These are phyloP conservation scores for Phaenicophaeus curvirostris DNA, from an alignment of 2,797 vertebrate species.

Conservation along the genomic window DNA sequence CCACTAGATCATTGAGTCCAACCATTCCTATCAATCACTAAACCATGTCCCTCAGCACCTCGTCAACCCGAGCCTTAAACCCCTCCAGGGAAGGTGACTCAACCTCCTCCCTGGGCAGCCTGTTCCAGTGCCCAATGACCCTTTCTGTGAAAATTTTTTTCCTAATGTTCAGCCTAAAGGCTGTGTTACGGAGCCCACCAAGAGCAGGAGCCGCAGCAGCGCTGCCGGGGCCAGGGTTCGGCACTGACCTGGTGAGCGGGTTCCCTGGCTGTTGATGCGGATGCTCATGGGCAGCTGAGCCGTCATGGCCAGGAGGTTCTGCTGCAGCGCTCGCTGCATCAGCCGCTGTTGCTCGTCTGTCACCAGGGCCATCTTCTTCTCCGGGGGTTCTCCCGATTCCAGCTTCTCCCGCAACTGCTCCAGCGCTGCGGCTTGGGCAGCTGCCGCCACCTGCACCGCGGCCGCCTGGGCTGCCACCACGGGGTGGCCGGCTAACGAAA, in stretches of 20 bases:
- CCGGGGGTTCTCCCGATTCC: slow-evolving; percentile 91
- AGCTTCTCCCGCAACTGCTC: slow-evolving; percentile 96
- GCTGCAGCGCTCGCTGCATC: slow-evolving; percentile 92
- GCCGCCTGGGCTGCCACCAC: slow-evolving; percentile 88
- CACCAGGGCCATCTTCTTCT: slow-evolving; percentile 93
- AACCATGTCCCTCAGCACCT: too few species aligned
- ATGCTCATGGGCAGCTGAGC: slow-evolving; percentile 97
- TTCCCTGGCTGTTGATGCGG: slow-evolving; percentile 96
- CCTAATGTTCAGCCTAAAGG: too few species aligned
- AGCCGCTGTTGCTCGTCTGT: slow-evolving; percentile 91
- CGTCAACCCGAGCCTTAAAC: too few species aligned
- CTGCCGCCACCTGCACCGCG: slow-evolving; percentile 86
- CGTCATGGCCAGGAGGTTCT: slow-evolving; percentile 94
- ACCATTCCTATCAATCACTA: too few species aligned
- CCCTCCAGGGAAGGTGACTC: too few species aligned
- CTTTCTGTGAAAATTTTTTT: too few species aligned
- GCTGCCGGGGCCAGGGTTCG: background rate
- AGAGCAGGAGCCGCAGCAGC: background rate
- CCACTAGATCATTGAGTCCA: too few species aligned
- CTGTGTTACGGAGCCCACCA: background rate
- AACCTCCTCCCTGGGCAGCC: too few species aligned
- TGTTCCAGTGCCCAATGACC: too few species aligned
- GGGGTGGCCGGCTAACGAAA: slow-evolving; percentile 83
- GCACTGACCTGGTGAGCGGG: slow-evolving; percentile 52
- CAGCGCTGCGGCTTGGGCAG: slow-evolving; percentile 89